A percentile compares a stretch with the other conserved stretches of the same genome.
Conservation (phyloP, 2,113 vertebrate genomes). For the Passer domesticus region DNA sequence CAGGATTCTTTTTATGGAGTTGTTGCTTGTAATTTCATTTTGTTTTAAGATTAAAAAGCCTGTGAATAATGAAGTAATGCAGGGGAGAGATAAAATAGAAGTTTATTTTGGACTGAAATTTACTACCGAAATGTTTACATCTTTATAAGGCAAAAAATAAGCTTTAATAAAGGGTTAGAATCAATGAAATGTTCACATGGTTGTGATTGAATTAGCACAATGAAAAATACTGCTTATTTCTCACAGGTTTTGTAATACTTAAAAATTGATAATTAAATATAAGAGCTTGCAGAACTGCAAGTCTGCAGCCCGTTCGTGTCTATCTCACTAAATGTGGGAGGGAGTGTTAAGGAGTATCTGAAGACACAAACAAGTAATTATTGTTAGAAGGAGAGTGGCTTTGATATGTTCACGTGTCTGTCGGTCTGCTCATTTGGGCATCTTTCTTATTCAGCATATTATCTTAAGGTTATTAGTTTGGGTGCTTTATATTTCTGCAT, state of each 20-base stretch:
- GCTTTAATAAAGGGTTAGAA: constrained; percentile 19
- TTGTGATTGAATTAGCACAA: background rate
- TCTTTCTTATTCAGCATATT: constrained; percentile 77
- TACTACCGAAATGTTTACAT: constrained; percentile 55
- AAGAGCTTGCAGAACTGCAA: constrained; percentile 7
- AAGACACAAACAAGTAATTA: constrained; percentile 61
- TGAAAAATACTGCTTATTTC: constrained; percentile 21
- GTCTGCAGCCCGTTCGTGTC: background rate
- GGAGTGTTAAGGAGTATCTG: constrained; percentile 32
- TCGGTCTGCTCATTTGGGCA: constrained; percentile 51
- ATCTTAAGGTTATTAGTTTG: constrained; percentile 69
- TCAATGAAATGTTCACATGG: background rate
- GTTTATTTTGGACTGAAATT: constrained; percentile 55
- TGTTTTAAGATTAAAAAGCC: constrained; percentile 52
- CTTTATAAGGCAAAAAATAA: constrained; percentile 46
- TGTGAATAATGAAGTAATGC: constrained; percentile 51
- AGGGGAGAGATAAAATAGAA: constrained; percentile 46
- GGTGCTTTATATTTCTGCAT: constrained; percentile 70
- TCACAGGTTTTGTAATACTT: constrained; percentile 19
- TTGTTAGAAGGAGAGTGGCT: constrained; percentile 64
- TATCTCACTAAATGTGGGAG: background rate
- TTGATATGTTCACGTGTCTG: constrained; percentile 34
- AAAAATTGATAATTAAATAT: constrained; percentile 25
- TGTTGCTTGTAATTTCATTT: constrained; percentile 24
- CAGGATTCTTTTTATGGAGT: background rate